These are phyloP conservation scores for Nycticryphes semicollaris DNA, from an alignment of 2,113 vertebrate species.

Conservation along the genomic window DNA sequence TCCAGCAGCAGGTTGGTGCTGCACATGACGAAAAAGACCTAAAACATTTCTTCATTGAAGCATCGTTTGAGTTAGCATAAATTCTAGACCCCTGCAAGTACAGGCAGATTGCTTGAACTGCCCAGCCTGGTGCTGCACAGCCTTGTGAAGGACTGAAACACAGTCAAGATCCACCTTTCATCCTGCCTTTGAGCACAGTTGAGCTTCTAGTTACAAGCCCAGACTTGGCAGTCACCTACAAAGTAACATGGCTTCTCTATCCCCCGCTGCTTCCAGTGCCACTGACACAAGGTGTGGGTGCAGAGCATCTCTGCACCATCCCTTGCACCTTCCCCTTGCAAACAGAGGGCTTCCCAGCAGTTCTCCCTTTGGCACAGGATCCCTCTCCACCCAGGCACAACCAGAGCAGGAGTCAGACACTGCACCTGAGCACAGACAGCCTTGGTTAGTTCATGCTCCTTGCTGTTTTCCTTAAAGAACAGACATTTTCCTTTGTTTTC, in stretches of 20 bases:
- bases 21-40: background rate
- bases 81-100: background rate
- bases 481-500: background rate
- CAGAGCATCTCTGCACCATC: background rate
- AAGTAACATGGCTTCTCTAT: background rate
- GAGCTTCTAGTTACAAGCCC: background rate
- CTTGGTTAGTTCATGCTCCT: background rate
- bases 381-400: background rate
- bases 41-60: background rate
- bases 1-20: background rate
- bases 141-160: background rate
- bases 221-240: background rate
- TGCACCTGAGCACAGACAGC: background rate
- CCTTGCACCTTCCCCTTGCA: background rate
- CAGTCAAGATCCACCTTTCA: background rate
- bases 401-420: background rate
- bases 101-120: background rate
- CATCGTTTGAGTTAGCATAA: background rate
- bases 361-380: background rate
- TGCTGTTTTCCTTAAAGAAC: background rate
- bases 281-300: background rate
- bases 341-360: background rate
- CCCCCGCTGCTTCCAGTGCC: fast-evolving
- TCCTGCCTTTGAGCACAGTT: background rate
- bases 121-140: fast-evolving